Evolutionary conservation across 2,888 invertebrate species (phyloP), one percentile per base, ranked within the genome.

Genomic region (Leucoma salicis): DNA sequence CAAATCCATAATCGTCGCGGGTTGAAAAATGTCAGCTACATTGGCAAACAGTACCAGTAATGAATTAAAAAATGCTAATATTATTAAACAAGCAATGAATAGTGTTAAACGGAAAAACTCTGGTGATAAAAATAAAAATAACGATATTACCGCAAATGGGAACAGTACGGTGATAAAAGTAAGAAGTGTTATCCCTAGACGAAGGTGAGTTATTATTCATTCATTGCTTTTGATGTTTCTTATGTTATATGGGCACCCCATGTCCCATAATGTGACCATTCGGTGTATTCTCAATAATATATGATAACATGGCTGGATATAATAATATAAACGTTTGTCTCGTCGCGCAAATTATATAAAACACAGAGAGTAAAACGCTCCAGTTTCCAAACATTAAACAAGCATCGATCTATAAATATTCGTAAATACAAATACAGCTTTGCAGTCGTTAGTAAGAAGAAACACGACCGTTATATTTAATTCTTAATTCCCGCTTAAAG

Each of bases 1-100:
- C 75, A 86, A 87, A 87, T 87, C 87, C 83, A 85, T 87, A 87
- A 78, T 82, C 76, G 79, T 78, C 80, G 78, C 71, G 63, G 68
- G 70, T 65, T 68, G 73, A 74, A 82, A 80, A 83, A 82, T 85
- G 83, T 85, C 85, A 80, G 74, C 74, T 68, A 66, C 66, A 65
- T 57, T 68, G 55, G 66, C 63, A 62, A 74, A 52, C 53, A 67
- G 58, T 51, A 49, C 69, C 36, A 65, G 72, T 68, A 78, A 62
- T 57, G 77, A 67, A 63, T 62, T 67, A 62, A 56, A 64, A 51
- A 75, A 58, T 48, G 51, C 52, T 61, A 60, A 49, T 35, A 46
- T 11, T 45, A 64, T 63, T 33, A 57, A 44, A 36, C 60, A 57
- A 48, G 69, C 68, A 57, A 54, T 62, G 49, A 51, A 57, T 38